These are phyloP conservation scores for Dissostichus mawsoni DNA, from an alignment of 2,113 vertebrate genomes.

Conservation along the genomic window DNA sequence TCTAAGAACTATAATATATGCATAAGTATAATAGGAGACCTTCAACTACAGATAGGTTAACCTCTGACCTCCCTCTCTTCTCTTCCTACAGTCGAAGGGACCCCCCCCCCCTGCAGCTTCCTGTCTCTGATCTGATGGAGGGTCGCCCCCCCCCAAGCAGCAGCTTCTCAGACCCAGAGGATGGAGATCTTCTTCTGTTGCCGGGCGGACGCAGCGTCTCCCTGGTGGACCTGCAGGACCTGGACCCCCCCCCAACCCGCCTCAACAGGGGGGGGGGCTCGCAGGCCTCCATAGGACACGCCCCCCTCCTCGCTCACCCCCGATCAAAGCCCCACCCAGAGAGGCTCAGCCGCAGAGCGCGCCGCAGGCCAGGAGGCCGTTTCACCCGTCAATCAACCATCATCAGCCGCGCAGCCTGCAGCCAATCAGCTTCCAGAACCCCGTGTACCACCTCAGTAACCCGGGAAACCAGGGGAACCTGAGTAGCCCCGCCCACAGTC, in stretches of 20 bases:
- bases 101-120: slow-evolving; percentile 86
- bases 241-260: slow-evolving; percentile 80
- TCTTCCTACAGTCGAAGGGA: slow-evolving; percentile 81
- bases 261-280: slow-evolving; percentile 86
- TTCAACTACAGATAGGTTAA: too few relatives aligned
- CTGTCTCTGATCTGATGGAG: slow-evolving; percentile 84
- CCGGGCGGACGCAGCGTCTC: slow-evolving; percentile 92
- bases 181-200: slow-evolving; percentile 84
- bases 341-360: slow-evolving; percentile 91
- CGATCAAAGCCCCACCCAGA: slow-evolving; percentile 84
- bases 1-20: too few relatives aligned
- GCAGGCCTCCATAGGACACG: slow-evolving; percentile 86
- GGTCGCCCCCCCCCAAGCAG: slow-evolving; percentile 85
- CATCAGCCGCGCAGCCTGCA: slow-evolving; percentile 89
- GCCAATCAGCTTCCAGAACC: slow-evolving; percentile 96
- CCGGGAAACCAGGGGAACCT: too few relatives aligned
- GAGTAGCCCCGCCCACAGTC: slow-evolving; percentile 81
- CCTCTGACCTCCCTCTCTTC: background rate
- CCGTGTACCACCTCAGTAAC: slow-evolving; percentile 90
- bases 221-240: slow-evolving; percentile 94
- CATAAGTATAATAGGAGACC: too few relatives aligned
- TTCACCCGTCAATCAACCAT: slow-evolving; percentile 87
- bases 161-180: slow-evolving; percentile 89
- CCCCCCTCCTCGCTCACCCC: slow-evolving; percentile 44
- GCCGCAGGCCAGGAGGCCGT: slow-evolving; percentile 91